Percentiles rank a stretch among this genome's conserved stretches.
phyloP scores from a whole-genome alignment of 2,888 invertebrate genomes.

The Agrochola lychnidis region DNA sequence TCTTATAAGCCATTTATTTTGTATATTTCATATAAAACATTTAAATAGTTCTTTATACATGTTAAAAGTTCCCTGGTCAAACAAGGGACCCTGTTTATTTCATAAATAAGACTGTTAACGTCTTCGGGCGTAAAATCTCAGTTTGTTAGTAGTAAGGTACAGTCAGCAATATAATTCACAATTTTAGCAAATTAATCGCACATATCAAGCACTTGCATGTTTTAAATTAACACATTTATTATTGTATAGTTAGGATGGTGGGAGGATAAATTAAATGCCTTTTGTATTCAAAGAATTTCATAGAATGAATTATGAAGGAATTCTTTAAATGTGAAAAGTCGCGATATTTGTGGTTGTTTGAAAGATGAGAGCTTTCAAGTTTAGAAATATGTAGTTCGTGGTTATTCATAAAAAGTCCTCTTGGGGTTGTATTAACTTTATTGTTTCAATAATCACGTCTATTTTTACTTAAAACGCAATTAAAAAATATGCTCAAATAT shows the following conservation, averaged over 20 bases:
- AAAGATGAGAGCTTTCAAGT: constrained; percentile 49
- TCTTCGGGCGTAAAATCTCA: constrained; percentile 42
- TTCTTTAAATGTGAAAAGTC: constrained; percentile 44
- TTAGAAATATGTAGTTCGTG: background rate
- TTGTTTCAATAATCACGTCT: constrained; percentile 9
- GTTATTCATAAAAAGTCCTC: too few species aligned
- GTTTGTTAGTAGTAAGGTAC: constrained; percentile 50
- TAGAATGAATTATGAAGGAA: constrained; percentile 7
- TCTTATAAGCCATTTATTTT: constrained; percentile 22
- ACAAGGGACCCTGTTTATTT: constrained; percentile 26
- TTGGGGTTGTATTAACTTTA: background rate
- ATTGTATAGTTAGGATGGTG: constrained; percentile 56
- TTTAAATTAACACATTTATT: constrained; percentile 65
- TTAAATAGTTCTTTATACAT: background rate
- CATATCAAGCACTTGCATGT: constrained; percentile 83
- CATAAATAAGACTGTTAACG: constrained; percentile 62
- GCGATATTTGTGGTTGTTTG: constrained; percentile 34
- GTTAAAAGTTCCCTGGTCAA: constrained; percentile 15
- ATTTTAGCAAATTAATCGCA: constrained; percentile 70
- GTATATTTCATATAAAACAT: background rate
- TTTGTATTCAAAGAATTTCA: constrained; percentile 42
- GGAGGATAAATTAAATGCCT: background rate
- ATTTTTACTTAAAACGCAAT: background rate
- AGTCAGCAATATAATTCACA: constrained; percentile 62
- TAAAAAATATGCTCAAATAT: constrained; percentile 16